These are phyloP conservation scores for Plusia festucae DNA, from an alignment of 2,888 invertebrate species.

Conservation along the genomic window DNA sequence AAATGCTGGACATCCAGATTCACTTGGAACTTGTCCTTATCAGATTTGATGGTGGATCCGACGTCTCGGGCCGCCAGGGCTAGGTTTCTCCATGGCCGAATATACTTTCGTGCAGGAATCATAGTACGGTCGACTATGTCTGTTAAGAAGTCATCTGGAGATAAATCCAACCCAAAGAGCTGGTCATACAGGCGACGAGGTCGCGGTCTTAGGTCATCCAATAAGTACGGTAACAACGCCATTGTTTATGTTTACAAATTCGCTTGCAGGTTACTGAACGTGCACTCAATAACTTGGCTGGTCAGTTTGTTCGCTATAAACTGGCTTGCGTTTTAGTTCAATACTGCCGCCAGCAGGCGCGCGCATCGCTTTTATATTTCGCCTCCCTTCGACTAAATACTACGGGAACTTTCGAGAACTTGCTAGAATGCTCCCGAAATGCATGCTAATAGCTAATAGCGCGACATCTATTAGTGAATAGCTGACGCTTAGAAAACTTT, in stretches of 20 bases:
- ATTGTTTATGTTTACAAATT: constrained; percentile 55
- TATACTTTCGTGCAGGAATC: constrained; percentile 70
- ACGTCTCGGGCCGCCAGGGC: constrained; percentile 81
- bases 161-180: constrained; percentile 79
- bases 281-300: constrained; percentile 4
- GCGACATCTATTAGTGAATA: constrained; percentile 50
- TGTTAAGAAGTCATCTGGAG: constrained; percentile 77
- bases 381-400: constrained; percentile 7
- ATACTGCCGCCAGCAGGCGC: constrained; percentile 57
- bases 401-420: constrained; percentile 43
- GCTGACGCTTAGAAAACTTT: not conserved
- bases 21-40: constrained; percentile 91
- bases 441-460: not conserved
- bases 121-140: constrained; percentile 77
- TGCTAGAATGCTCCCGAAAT: constrained; percentile 42
- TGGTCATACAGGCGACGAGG: constrained; percentile 78
- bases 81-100: constrained; percentile 81
- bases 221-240: constrained; percentile 80
- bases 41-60: constrained; percentile 87
- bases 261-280: not conserved
- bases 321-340: constrained; percentile 46
- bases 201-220: constrained; percentile 76
- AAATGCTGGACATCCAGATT: constrained; percentile 94
- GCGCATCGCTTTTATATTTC: constrained; percentile 69
- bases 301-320: constrained; percentile 5